Percentiles rank a stretch among this genome's conserved stretches.
Conservation (phyloP, 2,888 invertebrate genomes). For the Drosophila melanosoma region DNA sequence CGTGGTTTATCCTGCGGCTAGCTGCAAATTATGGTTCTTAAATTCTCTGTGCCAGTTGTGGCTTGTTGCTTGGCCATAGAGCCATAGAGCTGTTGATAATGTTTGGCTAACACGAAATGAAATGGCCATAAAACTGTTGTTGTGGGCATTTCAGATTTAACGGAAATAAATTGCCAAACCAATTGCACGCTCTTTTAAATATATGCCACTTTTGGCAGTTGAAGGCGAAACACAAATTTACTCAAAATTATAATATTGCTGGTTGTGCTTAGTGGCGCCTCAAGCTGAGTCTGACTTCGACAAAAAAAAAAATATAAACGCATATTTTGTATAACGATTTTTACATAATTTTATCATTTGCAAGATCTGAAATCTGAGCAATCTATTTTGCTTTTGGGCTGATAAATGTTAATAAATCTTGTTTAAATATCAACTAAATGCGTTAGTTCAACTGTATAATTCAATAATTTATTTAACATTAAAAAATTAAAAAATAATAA, state of each 20-base stretch:
- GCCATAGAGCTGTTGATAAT: slow-evolving; percentile 57
- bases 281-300: background rate
- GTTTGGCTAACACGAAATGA: slow-evolving; percentile 76
- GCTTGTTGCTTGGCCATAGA: slow-evolving; percentile 3
- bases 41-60: slow-evolving; percentile 59
- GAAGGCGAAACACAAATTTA: slow-evolving; percentile 15
- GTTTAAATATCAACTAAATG: background rate
- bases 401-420: background rate
- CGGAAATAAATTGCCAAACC: slow-evolving; percentile 70
- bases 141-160: slow-evolving; percentile 62
- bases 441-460: background rate
- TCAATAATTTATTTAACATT: background rate
- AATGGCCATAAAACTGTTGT: slow-evolving; percentile 70
- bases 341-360: background rate
- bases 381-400: background rate
- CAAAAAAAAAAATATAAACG: background rate
- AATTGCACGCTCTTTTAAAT: slow-evolving; percentile 60
- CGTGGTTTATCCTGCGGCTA: slow-evolving; percentile 76
- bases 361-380: background rate
- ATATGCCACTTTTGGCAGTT: slow-evolving; percentile 5
- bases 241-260: slow-evolving; percentile 33
- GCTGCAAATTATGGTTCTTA: slow-evolving; percentile 77
- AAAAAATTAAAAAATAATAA: background rate
- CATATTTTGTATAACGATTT: background rate
- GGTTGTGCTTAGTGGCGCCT: slow-evolving; percentile 2